Conservation (phyloP, 2,797 vertebrate genomes). For the Pseudopleuronectes americanus region DNA sequence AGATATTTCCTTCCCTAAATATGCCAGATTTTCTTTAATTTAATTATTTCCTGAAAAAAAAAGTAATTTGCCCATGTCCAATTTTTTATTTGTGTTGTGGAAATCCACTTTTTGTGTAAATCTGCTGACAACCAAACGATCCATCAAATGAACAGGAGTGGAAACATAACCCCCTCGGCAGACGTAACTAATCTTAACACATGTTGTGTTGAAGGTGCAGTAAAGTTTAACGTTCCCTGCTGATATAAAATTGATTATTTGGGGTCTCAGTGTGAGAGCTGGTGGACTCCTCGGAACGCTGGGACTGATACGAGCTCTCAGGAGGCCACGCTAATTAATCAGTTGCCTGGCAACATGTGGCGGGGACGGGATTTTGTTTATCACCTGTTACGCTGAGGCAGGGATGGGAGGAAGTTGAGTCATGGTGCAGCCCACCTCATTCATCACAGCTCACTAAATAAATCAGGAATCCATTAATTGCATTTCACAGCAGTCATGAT, state of each 20-base stretch:
- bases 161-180: too few relatives aligned
- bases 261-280: slow-evolving; percentile 1
- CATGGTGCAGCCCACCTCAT: slow-evolving; percentile 33
- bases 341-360: slow-evolving; percentile 70
- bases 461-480: slow-evolving; percentile 75
- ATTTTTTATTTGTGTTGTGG: too few relatives aligned
- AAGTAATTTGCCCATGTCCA: too few relatives aligned
- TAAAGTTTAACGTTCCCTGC: neutral
- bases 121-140: too few relatives aligned
- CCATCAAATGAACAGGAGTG: too few relatives aligned
- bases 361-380: slow-evolving; percentile 57
- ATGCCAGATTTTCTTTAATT: too few relatives aligned
- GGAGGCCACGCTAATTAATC: slow-evolving; percentile 61
- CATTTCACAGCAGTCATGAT: slow-evolving; percentile 72
- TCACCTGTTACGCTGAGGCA: slow-evolving; percentile 57
- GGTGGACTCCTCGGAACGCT: slow-evolving; percentile 13
- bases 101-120: too few relatives aligned
- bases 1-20: too few relatives aligned
- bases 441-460: slow-evolving; percentile 69
- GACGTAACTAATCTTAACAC: neutral
- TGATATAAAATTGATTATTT: neutral
- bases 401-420: slow-evolving; percentile 42
- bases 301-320: slow-evolving; percentile 29
- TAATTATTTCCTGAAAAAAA: too few relatives aligned
- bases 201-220: neutral